Evolutionary conservation across 2,888 invertebrate genomes (phyloP), one percentile per base, ranked within the genome.

Genomic region (Oscheius myriophilus): DNA sequence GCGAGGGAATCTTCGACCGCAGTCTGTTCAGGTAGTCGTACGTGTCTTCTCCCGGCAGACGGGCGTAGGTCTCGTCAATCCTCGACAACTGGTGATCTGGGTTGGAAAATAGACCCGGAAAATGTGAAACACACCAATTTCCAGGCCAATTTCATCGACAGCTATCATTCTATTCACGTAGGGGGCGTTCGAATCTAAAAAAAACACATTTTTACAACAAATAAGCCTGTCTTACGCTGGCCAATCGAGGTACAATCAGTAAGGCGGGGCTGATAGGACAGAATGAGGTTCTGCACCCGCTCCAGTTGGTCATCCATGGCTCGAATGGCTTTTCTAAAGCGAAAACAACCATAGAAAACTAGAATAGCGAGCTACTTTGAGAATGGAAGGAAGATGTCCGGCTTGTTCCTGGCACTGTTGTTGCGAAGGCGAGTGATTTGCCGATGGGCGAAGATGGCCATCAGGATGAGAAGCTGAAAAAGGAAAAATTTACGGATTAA

Each of bases 111-210:
- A 12, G 4, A 39, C 3, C 18, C 43, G 43, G n/a, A 4, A 45
- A 59, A 7, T 18, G 18, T 9, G 11, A 45, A 2, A 61, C 26
- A 45, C 76, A 82, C 82, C 84, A 25, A 84, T 78, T 71, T 82
- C 81, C 46, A 76, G 57, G 1, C 72, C 54, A 21, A 85, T 77
- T 52, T 83, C 84, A 62, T 84, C 84, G 39, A 82, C 76, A 7
- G 83, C 83, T 39, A 84, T 85, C 84, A 84, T 84, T 33, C 84
- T 78, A 57, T 82, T 70, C 2, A 84, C 75, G 59, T 84, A 81
- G 3, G 83, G 77, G 46, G 73, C 76, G 33, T 79, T 77, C 18
- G 76, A 74, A 67, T 84, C 84, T 84, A 63, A 69, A 82, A 66
- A 39, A 54, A 43, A 1, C 0, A 54, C 33, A 7, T 33, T 43